Evolutionary conservation across 2,113 vertebrate genomes (phyloP).

Genomic region (Bagarius yarrelli): DNA sequence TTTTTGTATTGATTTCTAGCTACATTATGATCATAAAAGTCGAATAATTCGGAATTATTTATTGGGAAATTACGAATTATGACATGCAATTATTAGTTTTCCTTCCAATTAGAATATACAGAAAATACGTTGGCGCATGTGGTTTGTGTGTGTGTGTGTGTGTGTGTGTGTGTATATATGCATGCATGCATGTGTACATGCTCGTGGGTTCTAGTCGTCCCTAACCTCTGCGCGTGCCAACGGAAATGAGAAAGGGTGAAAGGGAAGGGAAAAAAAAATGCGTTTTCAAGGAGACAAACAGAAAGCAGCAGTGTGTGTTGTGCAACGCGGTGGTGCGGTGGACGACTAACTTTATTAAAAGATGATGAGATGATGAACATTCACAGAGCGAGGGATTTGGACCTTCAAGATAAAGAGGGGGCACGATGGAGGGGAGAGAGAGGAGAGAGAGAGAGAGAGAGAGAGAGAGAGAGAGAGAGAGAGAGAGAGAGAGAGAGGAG

Average conservation of each 20-base stretch:
- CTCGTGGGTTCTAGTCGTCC: not conserved
- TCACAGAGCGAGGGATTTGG: constrained; percentile 56
- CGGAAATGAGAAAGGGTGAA: constrained; percentile 65
- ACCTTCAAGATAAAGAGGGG: constrained; percentile 57
- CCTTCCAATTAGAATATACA: not conserved
- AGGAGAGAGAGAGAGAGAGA: not conserved
- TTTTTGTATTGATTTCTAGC: not conserved
- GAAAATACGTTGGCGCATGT: constrained; percentile 3
- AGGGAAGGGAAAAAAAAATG: constrained; percentile 12
- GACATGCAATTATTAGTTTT: not conserved
- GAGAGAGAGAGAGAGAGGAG: constrained; percentile 29
- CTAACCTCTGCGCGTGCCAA: constrained; percentile 53
- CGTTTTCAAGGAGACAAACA: constrained; percentile 62
- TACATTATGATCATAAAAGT: not conserved
- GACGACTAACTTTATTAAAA: constrained; percentile 63
- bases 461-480: constrained; percentile 16
- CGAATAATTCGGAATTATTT: not conserved
- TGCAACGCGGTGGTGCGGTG: constrained; percentile 35
- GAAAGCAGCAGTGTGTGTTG: constrained; percentile 47
- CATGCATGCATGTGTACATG: constrained; percentile 1
- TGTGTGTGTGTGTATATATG: constrained; percentile 8
- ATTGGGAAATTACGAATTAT: not conserved
- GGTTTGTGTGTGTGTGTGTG: constrained; percentile 4
- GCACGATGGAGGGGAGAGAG: constrained; percentile 53
- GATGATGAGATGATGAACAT: constrained; percentile 52